Evolutionary conservation across 2,888 invertebrate genomes (phyloP).

Genomic region (Merodon equestris): DNA sequence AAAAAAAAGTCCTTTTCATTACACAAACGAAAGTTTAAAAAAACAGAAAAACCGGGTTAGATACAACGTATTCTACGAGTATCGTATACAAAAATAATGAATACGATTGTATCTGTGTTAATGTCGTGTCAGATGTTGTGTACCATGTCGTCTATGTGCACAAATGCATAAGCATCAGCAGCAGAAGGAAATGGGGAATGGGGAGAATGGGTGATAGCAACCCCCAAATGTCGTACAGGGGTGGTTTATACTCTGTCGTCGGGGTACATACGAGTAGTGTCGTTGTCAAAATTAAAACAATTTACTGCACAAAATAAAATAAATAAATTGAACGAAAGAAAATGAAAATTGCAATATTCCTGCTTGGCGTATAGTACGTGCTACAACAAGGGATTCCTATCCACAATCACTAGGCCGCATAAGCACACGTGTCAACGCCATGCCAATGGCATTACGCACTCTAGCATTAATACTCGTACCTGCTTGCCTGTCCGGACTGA

Average conservation of each 20-base stretch:
- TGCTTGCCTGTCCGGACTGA: slow-evolving; percentile 11
- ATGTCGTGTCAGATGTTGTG: slow-evolving; percentile 51
- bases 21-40: slow-evolving; percentile 47
- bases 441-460: slow-evolving; percentile 64
- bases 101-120: slow-evolving; percentile 42
- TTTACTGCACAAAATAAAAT: slow-evolving; percentile 47
- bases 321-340: too few species aligned
- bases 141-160: slow-evolving; percentile 50
- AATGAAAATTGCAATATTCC: slow-evolving; percentile 65
- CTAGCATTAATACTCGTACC: slow-evolving; percentile 41
- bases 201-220: slow-evolving; percentile 28
- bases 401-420: neutral
- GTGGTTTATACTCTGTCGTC: slow-evolving; percentile 44
- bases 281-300: slow-evolving; percentile 59
- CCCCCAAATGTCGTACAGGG: slow-evolving; percentile 59
- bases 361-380: slow-evolving; percentile 53
- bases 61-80: neutral
- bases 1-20: slow-evolving; percentile 64
- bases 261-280: slow-evolving; percentile 21
- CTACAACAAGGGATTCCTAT: slow-evolving; percentile 19
- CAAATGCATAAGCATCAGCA: slow-evolving; percentile 48
- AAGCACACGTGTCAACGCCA: slow-evolving; percentile 61
- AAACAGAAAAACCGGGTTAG: neutral
- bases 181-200: neutral
- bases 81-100: slow-evolving; percentile 39